Evolutionary conservation across 2,797 vertebrate species (phyloP).

Genomic region (Adelosebastes latens): DNA sequence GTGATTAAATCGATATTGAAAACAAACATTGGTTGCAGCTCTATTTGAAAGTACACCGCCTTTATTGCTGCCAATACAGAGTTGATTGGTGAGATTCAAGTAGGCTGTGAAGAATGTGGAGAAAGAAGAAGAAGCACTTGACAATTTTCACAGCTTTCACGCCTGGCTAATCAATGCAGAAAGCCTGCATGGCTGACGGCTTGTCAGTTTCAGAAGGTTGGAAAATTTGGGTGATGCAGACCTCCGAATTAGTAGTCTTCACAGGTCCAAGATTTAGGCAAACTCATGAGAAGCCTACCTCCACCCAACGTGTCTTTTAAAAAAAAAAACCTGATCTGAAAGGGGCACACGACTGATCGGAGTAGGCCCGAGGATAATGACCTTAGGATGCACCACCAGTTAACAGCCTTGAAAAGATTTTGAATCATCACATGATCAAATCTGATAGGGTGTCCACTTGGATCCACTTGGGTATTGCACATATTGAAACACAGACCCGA

Average conservation of each 20-base stretch:
- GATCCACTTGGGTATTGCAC: neutral
- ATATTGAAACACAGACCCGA: neutral
- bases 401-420: neutral
- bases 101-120: neutral
- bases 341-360: neutral
- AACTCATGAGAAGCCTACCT: neutral
- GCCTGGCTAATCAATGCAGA: neutral
- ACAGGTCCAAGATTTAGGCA: neutral
- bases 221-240: neutral
- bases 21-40: neutral
- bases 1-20: neutral
- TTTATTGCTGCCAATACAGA: neutral
- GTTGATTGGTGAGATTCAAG: neutral
- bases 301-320: neutral
- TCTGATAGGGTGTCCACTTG: neutral
- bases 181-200: neutral
- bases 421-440: neutral
- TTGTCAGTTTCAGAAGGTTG: neutral
- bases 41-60: neutral
- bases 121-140: neutral
- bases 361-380: neutral
- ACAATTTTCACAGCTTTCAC: conserved; percentile 27
- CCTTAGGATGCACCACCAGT: neutral
- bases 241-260: neutral
- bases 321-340: neutral